A percentile compares a stretch with the other conserved stretches of the same genome.
These are phyloP conservation scores for Ellobium chinense DNA, from an alignment of 2,888 invertebrate genomes.

Conservation along the genomic window DNA sequence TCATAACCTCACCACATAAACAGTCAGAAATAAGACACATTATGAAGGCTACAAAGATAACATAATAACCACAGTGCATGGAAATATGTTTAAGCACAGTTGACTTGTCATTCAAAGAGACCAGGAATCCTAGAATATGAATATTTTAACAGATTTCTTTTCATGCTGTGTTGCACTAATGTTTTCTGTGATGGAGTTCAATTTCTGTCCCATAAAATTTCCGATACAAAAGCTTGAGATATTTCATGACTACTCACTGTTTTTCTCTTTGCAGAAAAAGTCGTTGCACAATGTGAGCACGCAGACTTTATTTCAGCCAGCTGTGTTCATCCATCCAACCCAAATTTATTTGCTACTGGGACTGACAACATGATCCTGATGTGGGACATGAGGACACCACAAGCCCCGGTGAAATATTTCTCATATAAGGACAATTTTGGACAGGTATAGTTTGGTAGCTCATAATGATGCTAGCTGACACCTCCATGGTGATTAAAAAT, in stretches of 20 bases:
- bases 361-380: conserved; percentile 64
- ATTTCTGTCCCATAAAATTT: neutral
- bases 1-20: too few relatives aligned
- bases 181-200: too few relatives aligned
- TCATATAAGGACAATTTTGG: conserved; percentile 74
- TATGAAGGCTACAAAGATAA: too few relatives aligned
- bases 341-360: conserved; percentile 72
- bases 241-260: neutral
- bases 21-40: too few relatives aligned
- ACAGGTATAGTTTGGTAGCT: conserved; percentile 69
- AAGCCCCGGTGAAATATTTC: conserved; percentile 62
- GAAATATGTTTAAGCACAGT: too few relatives aligned
- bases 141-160: too few relatives aligned
- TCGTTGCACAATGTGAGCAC: conserved; percentile 57
- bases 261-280: conserved; percentile 55
- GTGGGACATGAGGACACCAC: conserved; percentile 71
- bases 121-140: too few relatives aligned
- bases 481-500: too few relatives aligned
- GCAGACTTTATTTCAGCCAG: conserved; percentile 71
- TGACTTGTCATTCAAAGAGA: too few relatives aligned
- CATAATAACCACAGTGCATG: too few relatives aligned
- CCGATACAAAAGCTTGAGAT: neutral
- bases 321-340: conserved; percentile 68
- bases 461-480: too few relatives aligned
- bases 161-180: too few relatives aligned